A percentile compares a stretch with the other conserved stretches of the same genome.
These are phyloP conservation scores for Lindbergichthys nudifrons DNA, from an alignment of 2,797 vertebrate species.

Conservation along the genomic window DNA sequence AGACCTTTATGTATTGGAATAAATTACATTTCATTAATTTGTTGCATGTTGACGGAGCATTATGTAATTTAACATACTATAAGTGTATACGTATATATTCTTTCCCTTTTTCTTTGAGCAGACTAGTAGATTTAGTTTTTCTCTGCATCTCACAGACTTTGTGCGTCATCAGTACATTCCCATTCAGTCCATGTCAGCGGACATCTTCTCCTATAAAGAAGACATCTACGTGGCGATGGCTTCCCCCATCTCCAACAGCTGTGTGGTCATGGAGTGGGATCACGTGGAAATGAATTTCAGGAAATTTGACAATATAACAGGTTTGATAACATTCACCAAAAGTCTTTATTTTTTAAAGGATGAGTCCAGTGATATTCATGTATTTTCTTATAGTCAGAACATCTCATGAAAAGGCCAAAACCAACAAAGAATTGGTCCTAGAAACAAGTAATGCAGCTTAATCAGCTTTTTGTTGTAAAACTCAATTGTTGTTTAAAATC, in stretches of 20 bases:
- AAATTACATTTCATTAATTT: neutral
- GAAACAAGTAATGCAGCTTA: neutral
- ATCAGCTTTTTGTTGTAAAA: neutral
- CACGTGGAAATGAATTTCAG: constrained; percentile 98
- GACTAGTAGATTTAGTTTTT: constrained; percentile 28
- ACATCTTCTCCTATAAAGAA: constrained; percentile 94
- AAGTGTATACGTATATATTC: no score
- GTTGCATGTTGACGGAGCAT: neutral
- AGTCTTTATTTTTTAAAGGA: neutral
- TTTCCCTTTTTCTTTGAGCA: neutral
- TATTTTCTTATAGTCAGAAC: neutral
- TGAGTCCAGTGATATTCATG: neutral
- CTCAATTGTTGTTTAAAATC: no score
- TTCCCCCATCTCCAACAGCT: constrained; percentile 96
- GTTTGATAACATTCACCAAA: constrained; percentile 73
- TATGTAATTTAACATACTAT: neutral
- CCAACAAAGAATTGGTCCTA: neutral
- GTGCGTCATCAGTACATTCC: constrained; percentile 94
- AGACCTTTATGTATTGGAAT: no score
- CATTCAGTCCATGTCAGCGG: constrained; percentile 94
- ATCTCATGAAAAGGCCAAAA: constrained; percentile 17
- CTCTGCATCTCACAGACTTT: constrained; percentile 87
- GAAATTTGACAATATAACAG: constrained; percentile 97
- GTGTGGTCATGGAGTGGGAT: constrained; percentile 98
- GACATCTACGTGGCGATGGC: constrained; percentile 96